These are phyloP conservation scores for Hapalemur alaotrensis DNA, from an alignment of 2,797 vertebrate genomes.

Conservation along the genomic window DNA sequence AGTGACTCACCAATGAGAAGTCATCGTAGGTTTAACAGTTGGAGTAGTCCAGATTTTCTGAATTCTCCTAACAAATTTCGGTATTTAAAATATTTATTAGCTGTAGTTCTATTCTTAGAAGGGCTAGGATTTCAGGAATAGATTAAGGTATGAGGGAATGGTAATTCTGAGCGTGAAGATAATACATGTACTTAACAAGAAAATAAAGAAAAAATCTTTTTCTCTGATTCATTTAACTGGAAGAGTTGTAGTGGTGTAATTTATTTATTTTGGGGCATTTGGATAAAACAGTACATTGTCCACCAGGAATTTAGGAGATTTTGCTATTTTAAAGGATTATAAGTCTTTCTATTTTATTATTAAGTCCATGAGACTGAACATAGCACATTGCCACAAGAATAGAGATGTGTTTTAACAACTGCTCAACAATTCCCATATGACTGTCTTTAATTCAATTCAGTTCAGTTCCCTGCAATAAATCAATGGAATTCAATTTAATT, in stretches of 20 bases:
- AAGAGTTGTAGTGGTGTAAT: background rate
- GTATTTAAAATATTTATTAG: slow-evolving; percentile 41
- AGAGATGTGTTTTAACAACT: slow-evolving; percentile 51
- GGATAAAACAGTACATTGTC: background rate
- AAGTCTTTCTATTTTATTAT: slow-evolving; percentile 16
- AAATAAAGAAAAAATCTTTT: background rate
- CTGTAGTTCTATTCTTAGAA: background rate
- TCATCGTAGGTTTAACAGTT: background rate
- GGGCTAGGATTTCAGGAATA: background rate
- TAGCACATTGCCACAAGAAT: background rate
- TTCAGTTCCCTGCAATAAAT: slow-evolving; percentile 56
- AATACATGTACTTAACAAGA: background rate
- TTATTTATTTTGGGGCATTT: background rate
- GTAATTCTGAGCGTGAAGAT: slow-evolving; percentile 18
- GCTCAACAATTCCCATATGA: background rate
- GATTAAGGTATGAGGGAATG: background rate
- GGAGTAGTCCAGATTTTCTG: slow-evolving; percentile 8
- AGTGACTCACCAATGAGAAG: background rate
- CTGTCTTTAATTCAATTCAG: slow-evolving; percentile 55
- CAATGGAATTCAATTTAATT: slow-evolving; percentile 55
- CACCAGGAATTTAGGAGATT: background rate
- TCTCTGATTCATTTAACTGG: background rate
- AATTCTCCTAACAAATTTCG: background rate
- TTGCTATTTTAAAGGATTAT: background rate
- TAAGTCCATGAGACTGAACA: background rate